Evolutionary conservation across 2,113 vertebrate genomes (phyloP).

Genomic region (Mobula birostris): DNA sequence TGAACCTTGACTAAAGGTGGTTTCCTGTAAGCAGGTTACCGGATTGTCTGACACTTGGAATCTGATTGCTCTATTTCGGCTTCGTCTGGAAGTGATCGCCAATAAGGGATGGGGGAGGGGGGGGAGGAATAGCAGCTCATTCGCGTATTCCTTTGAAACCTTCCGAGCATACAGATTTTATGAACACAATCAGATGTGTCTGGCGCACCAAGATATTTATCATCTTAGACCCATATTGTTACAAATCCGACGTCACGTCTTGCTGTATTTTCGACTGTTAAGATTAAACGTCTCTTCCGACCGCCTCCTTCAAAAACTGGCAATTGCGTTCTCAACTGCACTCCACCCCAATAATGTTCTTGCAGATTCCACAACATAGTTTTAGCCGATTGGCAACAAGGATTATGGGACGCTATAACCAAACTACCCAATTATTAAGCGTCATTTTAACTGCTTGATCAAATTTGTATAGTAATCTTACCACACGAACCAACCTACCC

Average conservation of each 20-base stretch:
- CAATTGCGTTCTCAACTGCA: background rate
- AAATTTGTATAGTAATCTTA: background rate
- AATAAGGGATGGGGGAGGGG: background rate
- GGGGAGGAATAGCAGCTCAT: background rate
- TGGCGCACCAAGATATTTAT: background rate
- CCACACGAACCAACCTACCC: background rate
- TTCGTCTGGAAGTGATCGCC: background rate
- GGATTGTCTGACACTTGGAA: constrained; percentile 16
- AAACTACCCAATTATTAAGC: background rate
- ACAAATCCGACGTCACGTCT: background rate
- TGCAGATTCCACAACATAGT: background rate
- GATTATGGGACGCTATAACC: background rate
- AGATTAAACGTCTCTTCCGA: background rate
- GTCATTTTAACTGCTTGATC: background rate
- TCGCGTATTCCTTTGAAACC: background rate
- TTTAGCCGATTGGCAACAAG: background rate
- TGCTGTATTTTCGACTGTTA: background rate
- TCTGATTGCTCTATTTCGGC: background rate
- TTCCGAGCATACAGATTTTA: background rate
- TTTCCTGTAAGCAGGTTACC: constrained; percentile 30
- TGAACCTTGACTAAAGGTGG: constrained; percentile 29
- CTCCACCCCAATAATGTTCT: too few species aligned
- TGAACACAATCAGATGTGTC: background rate
- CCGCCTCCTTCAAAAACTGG: background rate
- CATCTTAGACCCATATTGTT: background rate